Evolutionary conservation across 2,888 invertebrate genomes (phyloP).

Genomic region (Dysmachus trigonus): DNA sequence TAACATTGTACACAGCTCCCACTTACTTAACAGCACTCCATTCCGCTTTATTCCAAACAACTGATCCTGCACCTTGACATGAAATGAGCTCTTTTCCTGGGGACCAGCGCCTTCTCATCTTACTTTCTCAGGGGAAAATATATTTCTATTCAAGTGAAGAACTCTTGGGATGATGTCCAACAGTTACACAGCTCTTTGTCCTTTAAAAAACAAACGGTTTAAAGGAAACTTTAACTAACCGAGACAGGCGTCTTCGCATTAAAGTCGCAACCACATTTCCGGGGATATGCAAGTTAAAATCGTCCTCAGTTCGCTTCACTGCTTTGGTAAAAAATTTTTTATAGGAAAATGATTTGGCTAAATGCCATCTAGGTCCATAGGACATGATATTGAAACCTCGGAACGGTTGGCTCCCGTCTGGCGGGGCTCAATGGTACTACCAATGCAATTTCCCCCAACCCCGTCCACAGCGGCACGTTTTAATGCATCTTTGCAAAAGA

Average conservation of each 20-base stretch:
- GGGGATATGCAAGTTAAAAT: background rate
- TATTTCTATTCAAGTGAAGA: background rate
- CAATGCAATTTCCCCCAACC: background rate
- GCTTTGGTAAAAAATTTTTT: background rate
- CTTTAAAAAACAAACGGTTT: background rate
- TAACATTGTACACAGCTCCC: background rate
- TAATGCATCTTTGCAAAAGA: conserved; percentile 1
- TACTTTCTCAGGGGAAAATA: background rate
- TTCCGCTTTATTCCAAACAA: background rate
- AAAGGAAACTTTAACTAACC: background rate
- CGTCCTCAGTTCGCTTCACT: background rate
- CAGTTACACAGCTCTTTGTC: background rate
- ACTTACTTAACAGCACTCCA: background rate
- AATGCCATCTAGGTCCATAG: conserved; percentile 1
- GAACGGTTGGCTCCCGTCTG: background rate
- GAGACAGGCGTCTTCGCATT: background rate
- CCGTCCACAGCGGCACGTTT: background rate
- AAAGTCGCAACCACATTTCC: background rate
- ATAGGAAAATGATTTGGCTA: background rate
- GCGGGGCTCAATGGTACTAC: background rate
- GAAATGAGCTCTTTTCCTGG: background rate
- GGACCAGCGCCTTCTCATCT: background rate
- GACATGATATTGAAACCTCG: conserved; percentile 9
- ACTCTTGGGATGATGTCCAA: background rate
- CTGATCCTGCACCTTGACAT: background rate